phyloP scores from a whole-genome alignment of 1,140 invertebrate genomes.

The Zaprionus nigranus region DNA sequence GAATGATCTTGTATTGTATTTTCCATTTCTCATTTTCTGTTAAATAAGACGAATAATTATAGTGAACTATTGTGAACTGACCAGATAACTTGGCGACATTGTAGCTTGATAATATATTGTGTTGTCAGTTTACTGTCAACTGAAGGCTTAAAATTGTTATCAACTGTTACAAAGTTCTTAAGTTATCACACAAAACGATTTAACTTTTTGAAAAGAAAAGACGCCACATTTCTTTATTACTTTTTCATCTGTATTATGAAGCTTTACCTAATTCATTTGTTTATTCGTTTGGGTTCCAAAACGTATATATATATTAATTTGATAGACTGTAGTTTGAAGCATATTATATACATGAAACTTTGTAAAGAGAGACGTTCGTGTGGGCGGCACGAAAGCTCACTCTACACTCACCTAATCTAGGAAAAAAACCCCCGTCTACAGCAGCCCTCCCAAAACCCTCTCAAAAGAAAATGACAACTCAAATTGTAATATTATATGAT shows the following conservation, averaged over 20 bases:
- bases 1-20: neutral
- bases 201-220: neutral
- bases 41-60: neutral
- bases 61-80: neutral
- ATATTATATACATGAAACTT: constrained; percentile 45
- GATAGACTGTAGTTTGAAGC: constrained; percentile 47
- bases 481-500: constrained; percentile 75
- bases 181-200: neutral
- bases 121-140: constrained; percentile 7
- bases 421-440: constrained; percentile 2
- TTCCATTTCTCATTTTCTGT: neutral
- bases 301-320: constrained; percentile 24
- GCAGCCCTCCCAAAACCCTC: constrained; percentile 34
- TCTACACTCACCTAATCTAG: constrained; percentile 1
- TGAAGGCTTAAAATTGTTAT: constrained; percentile 1
- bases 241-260: constrained; percentile 2
- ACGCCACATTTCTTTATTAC: constrained; percentile 4
- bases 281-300: constrained; percentile 20
- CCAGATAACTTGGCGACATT: constrained; percentile 2
- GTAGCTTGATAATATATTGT: constrained; percentile 3
- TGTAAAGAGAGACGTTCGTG: constrained; percentile 58
- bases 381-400: constrained; percentile 40
- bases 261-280: constrained; percentile 11
- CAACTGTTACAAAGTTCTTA: neutral
- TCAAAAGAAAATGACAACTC: constrained; percentile 73